Evolutionary conservation across 53 echinoderm and acorn worm species (phyloP).

Genomic region (Mesocentrotus franciscanus): DNA sequence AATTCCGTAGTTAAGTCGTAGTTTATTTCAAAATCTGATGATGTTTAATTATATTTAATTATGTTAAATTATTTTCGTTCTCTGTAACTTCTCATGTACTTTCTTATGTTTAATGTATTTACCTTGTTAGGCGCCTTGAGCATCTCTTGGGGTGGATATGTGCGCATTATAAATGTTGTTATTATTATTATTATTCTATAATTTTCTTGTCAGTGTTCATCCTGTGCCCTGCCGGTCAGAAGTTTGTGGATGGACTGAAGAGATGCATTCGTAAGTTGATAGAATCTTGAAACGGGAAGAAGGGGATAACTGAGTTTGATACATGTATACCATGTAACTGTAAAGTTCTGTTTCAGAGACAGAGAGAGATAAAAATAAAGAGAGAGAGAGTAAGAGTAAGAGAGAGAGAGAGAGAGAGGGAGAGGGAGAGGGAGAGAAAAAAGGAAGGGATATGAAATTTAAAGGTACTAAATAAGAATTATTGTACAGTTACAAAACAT

Average conservation of each 20-base stretch:
- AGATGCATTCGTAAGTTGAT: constrained; percentile 57
- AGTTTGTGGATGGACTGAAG: constrained; percentile 64
- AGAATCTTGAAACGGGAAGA: background rate
- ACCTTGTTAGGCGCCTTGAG: too few species aligned
- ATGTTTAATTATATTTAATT: too few species aligned
- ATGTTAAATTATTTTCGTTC: too few species aligned
- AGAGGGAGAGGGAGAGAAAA: background rate
- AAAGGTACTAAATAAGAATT: too few species aligned
- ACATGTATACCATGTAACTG: background rate
- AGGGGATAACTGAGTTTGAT: background rate
- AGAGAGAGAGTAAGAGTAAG: background rate
- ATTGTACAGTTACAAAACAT: too few species aligned
- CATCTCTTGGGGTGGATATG: too few species aligned
- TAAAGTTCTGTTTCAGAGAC: too few species aligned
- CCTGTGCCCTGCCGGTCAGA: constrained; percentile 64
- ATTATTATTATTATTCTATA: background rate
- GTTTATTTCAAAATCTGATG: too few species aligned
- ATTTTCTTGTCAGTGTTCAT: constrained; percentile 47
- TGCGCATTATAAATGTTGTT: too few species aligned
- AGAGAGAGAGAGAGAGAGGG: background rate
- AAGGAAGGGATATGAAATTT: background rate
- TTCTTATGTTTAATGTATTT: too few species aligned
- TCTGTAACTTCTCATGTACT: too few species aligned
- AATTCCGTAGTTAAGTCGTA: too few species aligned
- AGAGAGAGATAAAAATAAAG: background rate